phyloP scores from a whole-genome alignment of 2,888 invertebrate genomes.

The Chaitophorus viminalis region DNA sequence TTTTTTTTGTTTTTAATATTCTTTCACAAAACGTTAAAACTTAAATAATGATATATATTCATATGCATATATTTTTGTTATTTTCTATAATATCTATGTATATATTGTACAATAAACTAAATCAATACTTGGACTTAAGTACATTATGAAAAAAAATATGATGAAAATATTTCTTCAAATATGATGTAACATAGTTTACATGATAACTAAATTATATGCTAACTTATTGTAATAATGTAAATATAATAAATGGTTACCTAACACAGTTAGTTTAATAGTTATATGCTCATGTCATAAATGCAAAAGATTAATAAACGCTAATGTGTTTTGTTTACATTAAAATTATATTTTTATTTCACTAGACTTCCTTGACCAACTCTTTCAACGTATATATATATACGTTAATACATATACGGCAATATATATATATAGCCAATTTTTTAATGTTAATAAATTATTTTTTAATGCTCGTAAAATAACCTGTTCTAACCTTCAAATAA shows the following conservation, averaged over 20 bases:
- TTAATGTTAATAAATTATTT: too few species aligned
- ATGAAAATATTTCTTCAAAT: neutral
- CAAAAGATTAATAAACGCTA: neutral
- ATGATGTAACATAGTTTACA: neutral
- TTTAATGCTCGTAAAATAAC: neutral
- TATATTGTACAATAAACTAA: neutral
- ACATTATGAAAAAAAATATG: neutral
- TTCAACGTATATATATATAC: neutral
- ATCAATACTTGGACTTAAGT: neutral
- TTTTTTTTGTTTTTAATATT: neutral
- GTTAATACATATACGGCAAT: too few species aligned
- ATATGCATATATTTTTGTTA: neutral
- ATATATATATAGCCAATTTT: too few species aligned
- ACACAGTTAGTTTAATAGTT: neutral
- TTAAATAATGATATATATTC: too few species aligned
- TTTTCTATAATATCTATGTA: neutral
- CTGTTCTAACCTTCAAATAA: slow-evolving; percentile 32
- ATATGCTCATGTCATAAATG: neutral
- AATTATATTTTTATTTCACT: slow-evolving; percentile 12
- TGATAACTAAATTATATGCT: neutral
- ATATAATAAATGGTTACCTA: neutral
- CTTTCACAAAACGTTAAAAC: too few species aligned
- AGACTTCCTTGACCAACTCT: slow-evolving; percentile 45
- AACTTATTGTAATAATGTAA: neutral
- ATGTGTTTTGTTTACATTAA: neutral